Evolutionary conservation across 1,140 invertebrate genomes (phyloP).

Genomic region (Drusus annulatus): DNA sequence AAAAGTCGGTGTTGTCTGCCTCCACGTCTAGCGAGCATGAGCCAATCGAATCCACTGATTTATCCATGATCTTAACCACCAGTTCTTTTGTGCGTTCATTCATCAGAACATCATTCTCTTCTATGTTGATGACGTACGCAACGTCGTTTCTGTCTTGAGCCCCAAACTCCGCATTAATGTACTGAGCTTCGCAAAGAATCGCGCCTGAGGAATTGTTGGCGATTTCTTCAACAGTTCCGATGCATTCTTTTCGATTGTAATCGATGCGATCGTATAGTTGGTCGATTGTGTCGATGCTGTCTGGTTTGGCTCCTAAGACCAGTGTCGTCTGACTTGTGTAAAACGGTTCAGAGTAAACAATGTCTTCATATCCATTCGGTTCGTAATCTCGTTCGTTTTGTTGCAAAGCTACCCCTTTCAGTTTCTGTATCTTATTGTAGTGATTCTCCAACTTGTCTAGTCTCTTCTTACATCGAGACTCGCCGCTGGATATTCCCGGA

Average conservation of each 20-base stretch:
- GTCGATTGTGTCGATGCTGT: neutral
- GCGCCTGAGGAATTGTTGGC: neutral
- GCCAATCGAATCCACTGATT: constrained; percentile 82
- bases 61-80: constrained; percentile 75
- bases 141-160: neutral
- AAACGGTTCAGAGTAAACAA: constrained; percentile 51
- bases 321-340: constrained; percentile 47
- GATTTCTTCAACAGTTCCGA: neutral
- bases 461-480: constrained; percentile 66
- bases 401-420: constrained; percentile 21
- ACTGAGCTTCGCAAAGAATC: neutral
- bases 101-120: constrained; percentile 66
- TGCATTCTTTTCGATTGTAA: neutral
- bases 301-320: constrained; percentile 16
- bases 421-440: constrained; percentile 67
- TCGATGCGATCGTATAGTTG: neutral
- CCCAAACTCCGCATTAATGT: neutral
- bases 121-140: constrained; percentile 67
- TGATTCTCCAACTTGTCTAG: constrained; percentile 70
- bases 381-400: neutral
- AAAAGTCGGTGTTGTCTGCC: constrained; percentile 82
- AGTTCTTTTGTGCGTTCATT: constrained; percentile 65
- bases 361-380: constrained; percentile 31
- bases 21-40: constrained; percentile 88
- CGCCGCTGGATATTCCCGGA: constrained; percentile 66